Percentiles rank a stretch among this genome's conserved stretches.
phyloP scores from a whole-genome alignment of 1,140 invertebrate genomes.

The Steinernema khuongi region DNA sequence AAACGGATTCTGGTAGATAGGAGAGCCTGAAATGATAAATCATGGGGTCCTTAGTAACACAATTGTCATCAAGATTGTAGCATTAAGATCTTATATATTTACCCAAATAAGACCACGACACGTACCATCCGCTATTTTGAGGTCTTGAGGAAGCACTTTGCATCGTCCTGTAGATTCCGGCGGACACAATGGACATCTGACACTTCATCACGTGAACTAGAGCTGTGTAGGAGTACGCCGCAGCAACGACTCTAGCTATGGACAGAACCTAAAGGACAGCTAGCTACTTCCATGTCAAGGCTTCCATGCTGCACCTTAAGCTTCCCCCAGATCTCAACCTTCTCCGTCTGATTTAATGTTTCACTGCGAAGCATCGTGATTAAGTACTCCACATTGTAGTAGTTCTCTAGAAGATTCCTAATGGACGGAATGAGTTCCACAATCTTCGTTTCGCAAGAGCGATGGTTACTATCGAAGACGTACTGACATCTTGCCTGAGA shows the following conservation, averaged over 20 bases:
- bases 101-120: background rate
- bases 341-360: background rate
- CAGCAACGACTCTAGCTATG: background rate
- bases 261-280: background rate
- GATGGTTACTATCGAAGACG: slow-evolving; percentile 38
- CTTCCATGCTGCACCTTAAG: background rate
- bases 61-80: no score
- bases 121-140: background rate
- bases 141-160: background rate
- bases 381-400: slow-evolving; percentile 28
- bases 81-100: background rate
- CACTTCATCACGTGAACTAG: background rate
- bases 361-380: slow-evolving; percentile 2
- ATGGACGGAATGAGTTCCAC: slow-evolving; percentile 33
- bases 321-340: background rate
- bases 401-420: slow-evolving; percentile 19
- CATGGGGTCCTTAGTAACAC: no score
- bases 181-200: slow-evolving; percentile 3
- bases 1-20: background rate
- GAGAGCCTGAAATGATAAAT: slow-evolving; percentile 10
- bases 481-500: slow-evolving; percentile 37
- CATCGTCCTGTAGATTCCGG: background rate
- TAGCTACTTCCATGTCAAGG: background rate
- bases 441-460: slow-evolving; percentile 32
- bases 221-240: background rate